These are phyloP conservation scores for Protodeltote pygarga DNA, from an alignment of 2,888 invertebrate species.

Conservation along the genomic window DNA sequence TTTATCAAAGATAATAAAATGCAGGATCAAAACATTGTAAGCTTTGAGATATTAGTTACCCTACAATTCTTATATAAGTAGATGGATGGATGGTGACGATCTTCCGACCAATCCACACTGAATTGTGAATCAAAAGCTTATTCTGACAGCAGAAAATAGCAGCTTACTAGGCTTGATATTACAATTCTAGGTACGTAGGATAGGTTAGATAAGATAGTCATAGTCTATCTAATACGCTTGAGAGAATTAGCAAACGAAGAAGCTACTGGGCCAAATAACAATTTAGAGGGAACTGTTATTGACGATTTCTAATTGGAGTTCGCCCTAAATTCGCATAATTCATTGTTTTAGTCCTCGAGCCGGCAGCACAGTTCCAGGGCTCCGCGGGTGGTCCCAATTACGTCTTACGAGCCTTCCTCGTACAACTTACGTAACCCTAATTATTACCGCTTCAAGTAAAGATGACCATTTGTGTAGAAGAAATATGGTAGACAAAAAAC, in stretches of 20 bases:
- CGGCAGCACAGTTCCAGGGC: conserved; percentile 50
- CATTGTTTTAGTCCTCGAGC: conserved; percentile 51
- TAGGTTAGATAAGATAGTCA: too few relatives aligned
- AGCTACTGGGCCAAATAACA: too few relatives aligned
- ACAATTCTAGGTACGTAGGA: too few relatives aligned
- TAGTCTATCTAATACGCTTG: too few relatives aligned
- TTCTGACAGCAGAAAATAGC: conserved; percentile 22
- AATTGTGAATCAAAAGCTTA: neutral
- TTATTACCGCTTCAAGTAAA: conserved; percentile 73
- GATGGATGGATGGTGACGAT: too few relatives aligned
- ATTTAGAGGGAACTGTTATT: conserved; percentile 27
- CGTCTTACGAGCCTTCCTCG: conserved; percentile 56
- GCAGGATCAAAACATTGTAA: too few relatives aligned
- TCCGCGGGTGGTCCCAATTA: conserved; percentile 75
- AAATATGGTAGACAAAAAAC: conserved; percentile 59
- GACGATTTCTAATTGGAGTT: conserved; percentile 54
- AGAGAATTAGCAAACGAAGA: too few relatives aligned
- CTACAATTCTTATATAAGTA: too few relatives aligned
- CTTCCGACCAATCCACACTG: neutral
- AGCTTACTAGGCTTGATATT: too few relatives aligned
- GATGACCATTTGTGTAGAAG: conserved; percentile 58
- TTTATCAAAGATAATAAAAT: too few relatives aligned
- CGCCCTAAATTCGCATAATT: conserved; percentile 64
- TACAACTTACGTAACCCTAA: conserved; percentile 65
- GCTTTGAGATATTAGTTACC: too few relatives aligned